Percentiles rank a stretch among this genome's conserved stretches.
Conservation (phyloP, 2,888 invertebrate species). For the Drosophila mettleri region DNA sequence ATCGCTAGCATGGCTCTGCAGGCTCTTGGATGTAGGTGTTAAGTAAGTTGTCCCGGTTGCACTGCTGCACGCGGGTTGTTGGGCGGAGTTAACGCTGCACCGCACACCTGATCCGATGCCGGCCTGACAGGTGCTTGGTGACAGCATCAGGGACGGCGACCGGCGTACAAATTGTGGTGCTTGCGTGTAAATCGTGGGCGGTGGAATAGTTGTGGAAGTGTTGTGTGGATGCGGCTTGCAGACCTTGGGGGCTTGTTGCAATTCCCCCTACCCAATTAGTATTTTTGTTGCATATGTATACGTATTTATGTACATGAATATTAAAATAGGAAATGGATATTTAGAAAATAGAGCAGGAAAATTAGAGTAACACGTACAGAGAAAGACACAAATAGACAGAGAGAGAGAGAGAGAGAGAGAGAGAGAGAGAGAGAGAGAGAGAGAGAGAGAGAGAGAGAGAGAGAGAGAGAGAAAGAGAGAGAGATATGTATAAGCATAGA, state of each 20-base stretch:
- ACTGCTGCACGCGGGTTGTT: conserved; percentile 21
- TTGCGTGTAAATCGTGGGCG: conserved; percentile 70
- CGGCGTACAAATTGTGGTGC: conserved; percentile 62
- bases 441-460: conserved; percentile 10
- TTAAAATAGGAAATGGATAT: conserved; percentile 6
- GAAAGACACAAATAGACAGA: conserved; percentile 5
- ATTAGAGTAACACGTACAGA: conserved; percentile 17
- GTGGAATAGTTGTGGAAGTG: conserved; percentile 20
- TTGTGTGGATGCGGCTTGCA: conserved; percentile 18
- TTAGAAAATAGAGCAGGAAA: conserved; percentile 19
- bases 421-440: conserved; percentile 16
- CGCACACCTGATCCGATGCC: conserved; percentile 37
- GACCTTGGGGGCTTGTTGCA: conserved; percentile 25
- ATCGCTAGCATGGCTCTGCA: conserved; percentile 11
- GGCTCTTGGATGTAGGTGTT: conserved; percentile 36
- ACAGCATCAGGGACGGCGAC: conserved; percentile 60
- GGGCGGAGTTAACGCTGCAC: conserved; percentile 42
- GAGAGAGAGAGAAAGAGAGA: conserved; percentile 27
- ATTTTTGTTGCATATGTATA: background rate
- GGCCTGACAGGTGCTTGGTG: conserved; percentile 48
- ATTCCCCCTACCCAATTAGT: conserved; percentile 38
- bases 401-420: conserved; percentile 29
- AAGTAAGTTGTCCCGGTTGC: conserved; percentile 38
- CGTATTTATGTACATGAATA: conserved; percentile 14
- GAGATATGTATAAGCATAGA: conserved; percentile 22